phyloP scores from a whole-genome alignment of 2,113 vertebrate genomes.

The Spilogale gracilis region DNA sequence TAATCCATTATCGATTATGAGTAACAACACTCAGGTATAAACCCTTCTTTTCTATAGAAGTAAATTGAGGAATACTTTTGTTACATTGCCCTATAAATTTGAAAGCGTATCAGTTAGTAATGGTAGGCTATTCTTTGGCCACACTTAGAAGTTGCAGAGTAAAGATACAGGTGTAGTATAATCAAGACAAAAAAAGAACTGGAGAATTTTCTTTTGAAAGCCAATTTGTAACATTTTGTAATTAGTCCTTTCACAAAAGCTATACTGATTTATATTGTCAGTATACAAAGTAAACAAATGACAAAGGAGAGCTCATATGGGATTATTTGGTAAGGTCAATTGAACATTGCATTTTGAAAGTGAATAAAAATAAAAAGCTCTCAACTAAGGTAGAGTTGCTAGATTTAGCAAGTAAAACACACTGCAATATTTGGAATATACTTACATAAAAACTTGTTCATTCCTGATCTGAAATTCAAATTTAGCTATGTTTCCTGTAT shows the following conservation, averaged over 20 bases:
- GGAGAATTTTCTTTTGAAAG: background rate
- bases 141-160: background rate
- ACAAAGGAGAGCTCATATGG: background rate
- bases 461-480: constrained; percentile 37
- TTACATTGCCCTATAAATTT: constrained; percentile 27
- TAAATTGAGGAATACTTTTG: constrained; percentile 1
- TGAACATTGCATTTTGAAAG: constrained; percentile 4
- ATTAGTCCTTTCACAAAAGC: constrained; percentile 33
- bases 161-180: background rate
- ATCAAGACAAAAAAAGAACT: background rate
- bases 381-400: background rate
- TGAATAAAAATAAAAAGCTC: constrained; percentile 4
- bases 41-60: constrained; percentile 45
- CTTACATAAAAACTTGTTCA: background rate
- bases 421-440: background rate
- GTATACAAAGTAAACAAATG: background rate
- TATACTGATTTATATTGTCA: constrained; percentile 19
- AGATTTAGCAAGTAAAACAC: constrained; percentile 22
- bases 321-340: constrained; percentile 15
- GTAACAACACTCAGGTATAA: background rate
- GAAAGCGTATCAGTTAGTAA: constrained; percentile 26
- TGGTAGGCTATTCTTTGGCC: background rate
- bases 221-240: constrained; percentile 35
- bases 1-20: constrained; percentile 55
- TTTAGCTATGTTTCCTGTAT: background rate